Percentiles rank a stretch among this genome's conserved stretches.
Conservation (phyloP, 2,797 vertebrate genomes). For the Ctenopoma multispine region DNA sequence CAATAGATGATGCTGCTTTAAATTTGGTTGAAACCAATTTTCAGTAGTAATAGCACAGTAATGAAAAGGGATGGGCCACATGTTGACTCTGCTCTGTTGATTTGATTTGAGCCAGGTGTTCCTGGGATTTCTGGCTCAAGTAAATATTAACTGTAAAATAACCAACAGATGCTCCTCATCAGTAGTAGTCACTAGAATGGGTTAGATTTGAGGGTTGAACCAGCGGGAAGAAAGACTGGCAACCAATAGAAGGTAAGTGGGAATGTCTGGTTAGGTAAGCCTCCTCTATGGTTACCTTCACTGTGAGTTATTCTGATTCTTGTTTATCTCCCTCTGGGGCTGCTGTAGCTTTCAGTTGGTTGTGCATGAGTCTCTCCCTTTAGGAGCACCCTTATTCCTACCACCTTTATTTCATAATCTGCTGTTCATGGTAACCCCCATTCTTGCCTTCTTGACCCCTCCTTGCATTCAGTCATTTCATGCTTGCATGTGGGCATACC, state of each 20-base stretch:
- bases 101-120: constrained; percentile 54
- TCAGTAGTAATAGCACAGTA: neutral
- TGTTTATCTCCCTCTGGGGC: constrained; percentile 7
- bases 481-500: constrained; percentile 52
- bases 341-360: constrained; percentile 6
- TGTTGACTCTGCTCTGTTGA: constrained; percentile 6
- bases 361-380: constrained; percentile 6
- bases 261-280: constrained; percentile 36
- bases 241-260: neutral
- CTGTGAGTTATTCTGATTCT: constrained; percentile 22
- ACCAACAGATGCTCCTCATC: neutral
- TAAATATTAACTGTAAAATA: constrained; percentile 10
- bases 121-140: constrained; percentile 30
- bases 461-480: constrained; percentile 44
- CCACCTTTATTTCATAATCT: constrained; percentile 19
- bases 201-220: neutral
- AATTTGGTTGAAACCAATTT: neutral
- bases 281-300: constrained; percentile 5
- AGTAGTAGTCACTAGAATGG: neutral
- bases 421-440: constrained; percentile 10
- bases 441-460: constrained; percentile 6
- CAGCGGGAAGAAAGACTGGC: neutral
- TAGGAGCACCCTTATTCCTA: constrained; percentile 8
- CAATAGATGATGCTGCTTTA: no score
- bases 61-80: neutral